Evolutionary conservation across 1,140 invertebrate species (phyloP).

Genomic region (Globodera ellingtonae): DNA sequence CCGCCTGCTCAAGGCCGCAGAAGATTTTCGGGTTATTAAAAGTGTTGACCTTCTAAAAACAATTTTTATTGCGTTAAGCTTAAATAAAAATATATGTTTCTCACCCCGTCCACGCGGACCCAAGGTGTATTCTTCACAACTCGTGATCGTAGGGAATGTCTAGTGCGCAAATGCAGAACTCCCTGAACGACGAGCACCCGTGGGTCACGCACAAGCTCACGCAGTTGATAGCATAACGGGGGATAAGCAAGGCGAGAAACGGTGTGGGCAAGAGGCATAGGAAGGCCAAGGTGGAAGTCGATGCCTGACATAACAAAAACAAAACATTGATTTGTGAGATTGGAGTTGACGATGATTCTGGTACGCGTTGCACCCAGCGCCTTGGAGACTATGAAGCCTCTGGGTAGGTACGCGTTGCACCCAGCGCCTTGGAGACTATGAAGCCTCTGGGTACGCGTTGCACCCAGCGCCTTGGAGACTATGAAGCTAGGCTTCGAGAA

Average conservation of each 20-base stretch:
- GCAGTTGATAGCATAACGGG: slow-evolving; percentile 36
- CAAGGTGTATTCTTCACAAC: slow-evolving; percentile 50
- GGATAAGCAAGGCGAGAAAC: slow-evolving; percentile 55
- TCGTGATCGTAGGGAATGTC: slow-evolving; percentile 41
- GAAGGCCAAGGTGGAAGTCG: slow-evolving; percentile 57
- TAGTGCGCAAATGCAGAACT: slow-evolving; percentile 35
- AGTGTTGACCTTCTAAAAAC: slow-evolving; percentile 42
- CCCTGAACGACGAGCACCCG: slow-evolving; percentile 51
- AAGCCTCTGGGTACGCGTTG: too few relatives aligned
- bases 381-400: too few relatives aligned
- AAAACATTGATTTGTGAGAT: neutral
- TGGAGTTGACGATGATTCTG: neutral
- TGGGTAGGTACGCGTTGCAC: too few relatives aligned
- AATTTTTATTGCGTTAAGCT: neutral
- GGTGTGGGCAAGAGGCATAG: slow-evolving; percentile 42
- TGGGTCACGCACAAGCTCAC: slow-evolving; percentile 56
- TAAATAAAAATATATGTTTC: neutral
- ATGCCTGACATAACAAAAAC: slow-evolving; percentile 44
- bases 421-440: too few relatives aligned
- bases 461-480: too few relatives aligned
- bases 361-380: too few relatives aligned
- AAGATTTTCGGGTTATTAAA: slow-evolving; percentile 56
- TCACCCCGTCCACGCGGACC: slow-evolving; percentile 52
- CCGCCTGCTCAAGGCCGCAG: slow-evolving; percentile 55
- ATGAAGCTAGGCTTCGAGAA: neutral